Evolutionary conservation across 2,888 invertebrate species (phyloP).

Genomic region (Selenia dentaria): DNA sequence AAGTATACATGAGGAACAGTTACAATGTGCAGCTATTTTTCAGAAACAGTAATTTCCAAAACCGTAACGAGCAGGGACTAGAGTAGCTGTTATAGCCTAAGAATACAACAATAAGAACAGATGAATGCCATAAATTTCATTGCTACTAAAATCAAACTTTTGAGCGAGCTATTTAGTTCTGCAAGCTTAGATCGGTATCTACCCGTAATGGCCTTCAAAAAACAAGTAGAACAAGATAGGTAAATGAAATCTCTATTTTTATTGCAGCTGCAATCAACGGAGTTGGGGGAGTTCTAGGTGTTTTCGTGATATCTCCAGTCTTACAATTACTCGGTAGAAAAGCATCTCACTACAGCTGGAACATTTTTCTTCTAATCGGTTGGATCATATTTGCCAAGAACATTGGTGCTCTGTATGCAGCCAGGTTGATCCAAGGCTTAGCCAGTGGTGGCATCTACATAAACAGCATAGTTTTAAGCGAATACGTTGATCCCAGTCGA

Average conservation of each 20-base stretch:
- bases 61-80: too few species aligned
- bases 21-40: too few species aligned
- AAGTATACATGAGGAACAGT: too few species aligned
- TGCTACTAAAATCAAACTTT: too few species aligned
- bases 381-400: constrained; percentile 46
- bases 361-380: constrained; percentile 32
- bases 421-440: constrained; percentile 47
- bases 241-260: neutral
- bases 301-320: constrained; percentile 41
- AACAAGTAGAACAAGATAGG: too few species aligned
- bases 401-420: constrained; percentile 37
- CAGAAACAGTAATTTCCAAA: too few species aligned
- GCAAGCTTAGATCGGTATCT: too few species aligned
- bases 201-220: too few species aligned
- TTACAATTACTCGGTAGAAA: constrained; percentile 49
- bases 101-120: too few species aligned
- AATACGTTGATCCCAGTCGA: constrained; percentile 45
- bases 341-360: constrained; percentile 33
- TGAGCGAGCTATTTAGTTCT: too few species aligned
- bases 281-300: constrained; percentile 44
- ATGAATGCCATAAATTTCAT: too few species aligned
- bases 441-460: constrained; percentile 43
- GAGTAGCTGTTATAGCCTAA: too few species aligned
- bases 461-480: constrained; percentile 41
- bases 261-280: constrained; percentile 47